Base-by-base conservation (phyloP, 2,113 vertebrate species). In the Leucopternis melanops region DNA sequence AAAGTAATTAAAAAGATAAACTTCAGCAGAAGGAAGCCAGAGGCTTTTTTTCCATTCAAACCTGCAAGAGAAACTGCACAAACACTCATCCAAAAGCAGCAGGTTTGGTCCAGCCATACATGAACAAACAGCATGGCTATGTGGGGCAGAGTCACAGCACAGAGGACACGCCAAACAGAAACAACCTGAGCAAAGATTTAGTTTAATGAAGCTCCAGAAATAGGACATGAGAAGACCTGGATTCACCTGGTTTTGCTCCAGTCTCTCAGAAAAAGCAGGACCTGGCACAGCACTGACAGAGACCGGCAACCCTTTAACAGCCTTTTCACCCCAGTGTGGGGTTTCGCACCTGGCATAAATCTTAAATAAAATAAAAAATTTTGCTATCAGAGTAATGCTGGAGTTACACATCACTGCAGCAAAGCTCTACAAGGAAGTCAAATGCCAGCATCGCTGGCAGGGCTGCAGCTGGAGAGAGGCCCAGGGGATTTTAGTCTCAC, bases 271-370 rank as follows among this genome's bases (percentile, higher is more conserved):
- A 47, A 59, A 17, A 54, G 5, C 67, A 88, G 25, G 36, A 45
- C n/a, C 19, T 2, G 2, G 58, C 3, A 2, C 0, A 1, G 42
- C 15, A 22, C 47, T 13, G 36, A n/a, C 1, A 0, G n/a, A 57
- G 16, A 25, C 9, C 1, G 1, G 49, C 0, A 0, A 55, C 16
- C 17, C 32, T 38, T 34, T 27, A 40, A 27, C 58, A 72, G 18
- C 31, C 20, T 42, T 66, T 61, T 29, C 21, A 72, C 25, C 38
- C 8, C 9, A 2, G 27, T 1, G 1, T 72, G 16, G n/a, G 10
- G 16, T 16, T 71, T 57, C 0, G 0, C 42, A 44, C 20, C 32
- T 23, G 25, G 7, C 21, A 27, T 0, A 31, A 59, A 31, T 5
- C 32, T 40, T 22, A 16, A 52, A 69, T 18, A 31, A 55, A 86